Evolutionary conservation across 1,140 invertebrate genomes (phyloP), one percentile per base, ranked within the genome.

Genomic region (Mercenaria mercenaria): DNA sequence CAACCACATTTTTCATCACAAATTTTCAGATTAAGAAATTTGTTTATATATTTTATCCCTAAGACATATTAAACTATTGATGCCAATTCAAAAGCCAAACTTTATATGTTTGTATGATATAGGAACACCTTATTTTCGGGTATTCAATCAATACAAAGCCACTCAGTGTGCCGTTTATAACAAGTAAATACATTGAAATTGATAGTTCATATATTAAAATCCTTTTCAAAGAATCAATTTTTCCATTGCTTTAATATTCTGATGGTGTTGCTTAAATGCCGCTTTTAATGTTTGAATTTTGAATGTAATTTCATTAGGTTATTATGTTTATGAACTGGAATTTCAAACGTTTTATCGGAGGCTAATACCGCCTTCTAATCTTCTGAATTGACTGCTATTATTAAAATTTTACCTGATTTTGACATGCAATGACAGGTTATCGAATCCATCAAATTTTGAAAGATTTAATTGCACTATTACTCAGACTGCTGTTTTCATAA

Each of bases 121-220:
- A 20, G 37, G 41, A 34, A 50, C 41, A 34, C 10, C 41, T 56
- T 79, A 20, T 56, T 76, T 52, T 52, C 23, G 13, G 8, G 41
- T 23, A 52, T 79, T 79, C 76, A 79, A 26, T 52, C 43, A n/a
- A 79, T 79, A 79, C 10, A 79, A 79, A 47, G 43, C n/a, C 29
- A n/a, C 39, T 79, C n/a, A 79, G 6, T 39, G 34, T 47, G 4
- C 29, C 76, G 18, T 29, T 50, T 41, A 79, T 79, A 20, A 20
- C 29, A 50, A 2, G 50, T 79, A 79, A 79, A 79, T 79, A 52
- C 18, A 52, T 3, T 50, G 43, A 79, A 79, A 79, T 79, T 52
- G 43, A 79, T 79, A 41, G n/a, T 29, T 34, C 43, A 47, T 50
- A 10, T n/a, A n/a, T 20, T 20, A 52, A 32, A 3, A 32, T 15